Percentiles rank a stretch among this genome's conserved stretches.
phyloP scores from a whole-genome alignment of 2,113 vertebrate genomes.

The Prolemur simus region DNA sequence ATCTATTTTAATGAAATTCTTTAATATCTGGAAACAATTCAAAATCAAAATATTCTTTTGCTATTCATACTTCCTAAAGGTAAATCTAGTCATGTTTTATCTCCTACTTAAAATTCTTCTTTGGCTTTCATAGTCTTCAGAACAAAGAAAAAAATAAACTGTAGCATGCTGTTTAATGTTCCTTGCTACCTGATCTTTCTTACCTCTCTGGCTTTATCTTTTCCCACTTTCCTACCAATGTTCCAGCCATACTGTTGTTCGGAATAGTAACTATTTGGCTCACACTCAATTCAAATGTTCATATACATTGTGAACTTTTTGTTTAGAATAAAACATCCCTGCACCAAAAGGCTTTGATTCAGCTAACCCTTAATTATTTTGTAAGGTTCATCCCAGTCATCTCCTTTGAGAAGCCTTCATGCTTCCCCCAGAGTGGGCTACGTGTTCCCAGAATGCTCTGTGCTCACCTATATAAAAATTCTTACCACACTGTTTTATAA shows the following conservation, averaged over 20 bases:
- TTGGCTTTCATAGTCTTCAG: not conserved
- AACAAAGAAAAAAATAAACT: not conserved
- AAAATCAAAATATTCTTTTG: not conserved
- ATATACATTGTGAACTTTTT: not conserved
- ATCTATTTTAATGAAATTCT: not conserved
- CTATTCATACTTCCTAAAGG: not conserved
- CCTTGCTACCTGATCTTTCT: not conserved
- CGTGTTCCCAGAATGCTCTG: not conserved
- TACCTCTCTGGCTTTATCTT: not conserved
- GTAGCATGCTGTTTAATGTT: not conserved
- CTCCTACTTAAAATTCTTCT: not conserved
- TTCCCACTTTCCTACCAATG: not conserved
- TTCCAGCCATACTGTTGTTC: not conserved
- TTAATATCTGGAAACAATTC: slow-evolving; percentile 15
- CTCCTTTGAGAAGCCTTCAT: not conserved
- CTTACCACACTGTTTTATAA: not conserved
- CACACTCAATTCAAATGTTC: not conserved
- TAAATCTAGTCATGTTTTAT: not conserved
- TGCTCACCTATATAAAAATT: not conserved
- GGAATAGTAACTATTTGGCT: not conserved
- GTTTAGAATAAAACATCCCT: not conserved
- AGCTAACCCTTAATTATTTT: not conserved
- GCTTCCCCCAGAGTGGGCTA: not conserved
- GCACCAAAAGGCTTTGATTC: not conserved
- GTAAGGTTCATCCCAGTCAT: not conserved